Evolutionary conservation across 2,888 invertebrate genomes (phyloP).

Genomic region (Tinea trinotella): DNA sequence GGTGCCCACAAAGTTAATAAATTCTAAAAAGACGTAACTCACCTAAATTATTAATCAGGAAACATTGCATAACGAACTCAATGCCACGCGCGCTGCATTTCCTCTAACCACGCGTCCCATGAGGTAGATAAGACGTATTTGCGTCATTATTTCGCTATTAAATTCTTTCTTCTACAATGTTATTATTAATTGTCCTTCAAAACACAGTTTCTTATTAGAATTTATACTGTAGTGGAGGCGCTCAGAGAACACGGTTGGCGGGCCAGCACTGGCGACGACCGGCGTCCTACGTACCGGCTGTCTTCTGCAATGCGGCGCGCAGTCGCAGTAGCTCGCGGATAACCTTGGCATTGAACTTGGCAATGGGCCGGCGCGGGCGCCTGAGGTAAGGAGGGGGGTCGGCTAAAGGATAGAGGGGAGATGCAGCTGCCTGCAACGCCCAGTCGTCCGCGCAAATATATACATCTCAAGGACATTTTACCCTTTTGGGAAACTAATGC

Average conservation of each 20-base stretch:
- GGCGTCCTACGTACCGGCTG: slow-evolving; percentile 47
- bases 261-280: slow-evolving; percentile 2
- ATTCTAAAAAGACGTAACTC: neutral
- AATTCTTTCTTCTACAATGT: neutral
- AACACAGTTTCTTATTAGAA: neutral
- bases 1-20: neutral
- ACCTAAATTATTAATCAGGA: neutral
- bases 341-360: slow-evolving; percentile 89
- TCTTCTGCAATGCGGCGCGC: slow-evolving; percentile 79
- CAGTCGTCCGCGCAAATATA: slow-evolving; percentile 41
- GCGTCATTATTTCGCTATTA: neutral
- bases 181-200: neutral
- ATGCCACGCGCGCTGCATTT: neutral
- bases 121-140: neutral
- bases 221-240: neutral
- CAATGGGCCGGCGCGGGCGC: slow-evolving; percentile 58
- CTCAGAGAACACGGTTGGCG: neutral
- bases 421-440: slow-evolving; percentile 60
- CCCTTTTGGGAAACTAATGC: slow-evolving; percentile 26
- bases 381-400: slow-evolving; percentile 30
- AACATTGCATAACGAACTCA: neutral
- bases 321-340: slow-evolving; percentile 76
- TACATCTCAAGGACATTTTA: slow-evolving; percentile 27
- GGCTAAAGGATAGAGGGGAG: slow-evolving; percentile 34
- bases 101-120: neutral